These are phyloP conservation scores for Syngnathus acus DNA, from an alignment of 2,797 vertebrate species.

Conservation along the genomic window DNA sequence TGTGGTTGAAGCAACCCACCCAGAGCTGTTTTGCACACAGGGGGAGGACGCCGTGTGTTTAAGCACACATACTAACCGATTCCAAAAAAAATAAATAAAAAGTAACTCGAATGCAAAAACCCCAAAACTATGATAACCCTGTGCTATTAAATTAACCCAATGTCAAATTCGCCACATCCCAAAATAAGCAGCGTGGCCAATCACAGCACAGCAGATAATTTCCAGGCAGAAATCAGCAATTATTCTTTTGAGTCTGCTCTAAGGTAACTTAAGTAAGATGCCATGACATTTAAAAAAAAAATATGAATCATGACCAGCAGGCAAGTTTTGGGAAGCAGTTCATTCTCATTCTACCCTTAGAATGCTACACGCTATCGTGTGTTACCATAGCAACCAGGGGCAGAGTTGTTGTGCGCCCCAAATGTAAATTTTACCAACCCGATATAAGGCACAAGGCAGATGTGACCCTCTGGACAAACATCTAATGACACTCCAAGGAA, in stretches of 20 bases:
- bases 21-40: slow-evolving; percentile 30
- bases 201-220: not conserved
- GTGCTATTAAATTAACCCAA: not conserved
- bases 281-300: no score
- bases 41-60: slow-evolving; percentile 30
- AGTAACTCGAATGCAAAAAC: no score
- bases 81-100: no score
- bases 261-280: not conserved
- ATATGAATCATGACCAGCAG: not conserved
- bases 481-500: no score
- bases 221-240: not conserved
- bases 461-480: no score
- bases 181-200: not conserved
- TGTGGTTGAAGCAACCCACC: slow-evolving; percentile 19
- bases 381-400: not conserved
- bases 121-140: no score
- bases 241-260: not conserved
- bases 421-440: not conserved
- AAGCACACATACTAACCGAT: slow-evolving; percentile 10
- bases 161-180: not conserved
- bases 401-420: not conserved
- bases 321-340: not conserved
- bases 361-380: no score
- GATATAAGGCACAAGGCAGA: no score
- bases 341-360: not conserved